Base-by-base conservation (phyloP, 2,888 invertebrate genomes). In the Lymantria dispar region DNA sequence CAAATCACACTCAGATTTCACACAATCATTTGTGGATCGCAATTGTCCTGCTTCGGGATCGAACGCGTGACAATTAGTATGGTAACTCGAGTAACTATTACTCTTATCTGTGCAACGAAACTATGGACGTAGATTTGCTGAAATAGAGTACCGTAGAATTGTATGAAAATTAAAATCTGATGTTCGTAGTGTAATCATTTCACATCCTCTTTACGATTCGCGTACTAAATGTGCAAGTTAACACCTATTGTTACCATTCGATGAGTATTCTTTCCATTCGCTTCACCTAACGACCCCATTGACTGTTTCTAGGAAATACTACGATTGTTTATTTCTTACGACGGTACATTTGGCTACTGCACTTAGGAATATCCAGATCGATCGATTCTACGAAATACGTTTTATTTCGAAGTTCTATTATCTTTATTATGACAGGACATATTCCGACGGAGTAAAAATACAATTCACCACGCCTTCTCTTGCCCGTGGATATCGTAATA, bases 221-320 rank as follows among this genome's bases (percentile, higher is more conserved):
- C 60, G 69, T 67, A 68, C 76, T 77, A 76, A 76, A 76, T 72
- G 73, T 60, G 63, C 68, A 76, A 71, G 80, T 83, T 82, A 82
- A 70, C 77, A 76, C 76, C 79, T 75, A 83, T 84, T 83, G 81
- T 85, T 80, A 80, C 74, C 75, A 69, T 54, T n/a, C 67, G 78
- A 72, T 70, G 74, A 72, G 72, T 74, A 72, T 72, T 74, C 70
- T 76, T 72, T 71, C 71, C 72, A 78, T 80, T 78, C 78, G 73
- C 66, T 62, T 68, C 71, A 68, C 71, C 74, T 66, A 65, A 74
- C 72, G 66, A 73, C 65, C 60, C 64, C 70, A 74, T 74, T 74
- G 69, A 72, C 58, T 47, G 67, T 54, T 84, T 85, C 85, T 78
- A 77, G 72, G 81, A 85, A 85, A 60, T 60, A 68, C 68, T 61